A percentile compares a stretch with the other conserved stretches of the same genome.
These are phyloP conservation scores for Heterohyrax brucei DNA, from an alignment of 2,797 vertebrate genomes.

Conservation along the genomic window DNA sequence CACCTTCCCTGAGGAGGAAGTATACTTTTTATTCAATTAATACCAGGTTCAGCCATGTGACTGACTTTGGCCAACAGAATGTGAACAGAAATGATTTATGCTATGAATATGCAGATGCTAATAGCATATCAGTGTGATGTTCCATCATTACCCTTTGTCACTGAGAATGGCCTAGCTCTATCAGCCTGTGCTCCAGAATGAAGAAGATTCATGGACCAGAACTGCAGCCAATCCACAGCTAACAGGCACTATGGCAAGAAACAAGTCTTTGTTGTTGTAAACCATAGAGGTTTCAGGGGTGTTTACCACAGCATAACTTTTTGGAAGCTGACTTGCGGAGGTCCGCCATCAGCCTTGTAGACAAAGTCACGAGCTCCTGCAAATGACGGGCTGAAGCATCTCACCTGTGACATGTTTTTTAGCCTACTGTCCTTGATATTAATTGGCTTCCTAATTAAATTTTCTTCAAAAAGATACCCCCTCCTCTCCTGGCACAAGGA, in stretches of 20 bases:
- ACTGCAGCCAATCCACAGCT: background rate
- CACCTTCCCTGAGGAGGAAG: background rate
- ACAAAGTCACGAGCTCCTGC: no score
- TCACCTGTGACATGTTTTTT: no score
- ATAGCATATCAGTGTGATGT: background rate
- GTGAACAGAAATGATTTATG: background rate
- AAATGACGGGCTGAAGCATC: no score
- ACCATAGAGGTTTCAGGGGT: background rate
- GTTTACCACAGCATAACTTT: background rate
- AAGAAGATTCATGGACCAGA: background rate
- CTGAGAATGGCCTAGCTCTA: background rate
- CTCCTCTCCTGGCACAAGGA: no score
- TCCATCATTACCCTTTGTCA: background rate
- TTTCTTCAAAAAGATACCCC: no score
- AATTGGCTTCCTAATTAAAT: no score
- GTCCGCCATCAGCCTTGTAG: no score
- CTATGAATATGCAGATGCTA: constrained; percentile 19
- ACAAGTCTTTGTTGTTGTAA: background rate
- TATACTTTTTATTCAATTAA: background rate
- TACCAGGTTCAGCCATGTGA: background rate
- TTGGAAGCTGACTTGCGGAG: background rate
- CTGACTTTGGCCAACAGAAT: constrained; percentile 16
- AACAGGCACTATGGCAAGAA: background rate
- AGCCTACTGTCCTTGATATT: no score
- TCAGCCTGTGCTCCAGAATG: background rate